These are phyloP conservation scores for Mamestra brassicae DNA, from an alignment of 2,888 invertebrate species.

Conservation along the genomic window DNA sequence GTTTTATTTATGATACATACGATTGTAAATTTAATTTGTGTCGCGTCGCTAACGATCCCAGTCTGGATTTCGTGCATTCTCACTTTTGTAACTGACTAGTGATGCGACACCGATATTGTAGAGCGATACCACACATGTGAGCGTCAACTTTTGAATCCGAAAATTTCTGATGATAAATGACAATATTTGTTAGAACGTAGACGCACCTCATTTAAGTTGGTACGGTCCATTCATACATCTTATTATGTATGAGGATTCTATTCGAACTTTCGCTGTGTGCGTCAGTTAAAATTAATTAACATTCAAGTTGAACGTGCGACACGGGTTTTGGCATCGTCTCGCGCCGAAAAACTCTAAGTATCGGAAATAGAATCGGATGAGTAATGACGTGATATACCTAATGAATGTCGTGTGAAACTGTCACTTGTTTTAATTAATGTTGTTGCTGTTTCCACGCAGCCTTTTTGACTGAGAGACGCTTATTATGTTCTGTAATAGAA, in stretches of 20 bases:
- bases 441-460: constrained; percentile 72
- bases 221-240: constrained; percentile 74
- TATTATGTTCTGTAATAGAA: constrained; percentile 76
- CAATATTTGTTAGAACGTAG: constrained; percentile 66
- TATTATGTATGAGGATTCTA: constrained; percentile 72
- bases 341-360: constrained; percentile 84
- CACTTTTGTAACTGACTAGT: constrained; percentile 62
- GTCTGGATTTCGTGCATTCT: constrained; percentile 66
- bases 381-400: constrained; percentile 83
- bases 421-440: constrained; percentile 86
- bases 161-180: constrained; percentile 70
- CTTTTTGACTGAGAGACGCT: constrained; percentile 65
- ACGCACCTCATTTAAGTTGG: constrained; percentile 77
- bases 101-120: constrained; percentile 54
- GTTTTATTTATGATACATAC: constrained; percentile 85
- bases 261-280: constrained; percentile 77
- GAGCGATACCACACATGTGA: constrained; percentile 25
- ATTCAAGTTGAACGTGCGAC: constrained; percentile 76
- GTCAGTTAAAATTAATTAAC: constrained; percentile 87
- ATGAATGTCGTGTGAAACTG: constrained; percentile 87
- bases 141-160: constrained; percentile 31
- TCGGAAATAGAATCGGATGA: constrained; percentile 87
- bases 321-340: constrained; percentile 82
- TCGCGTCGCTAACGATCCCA: constrained; percentile 67
- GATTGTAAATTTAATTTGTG: constrained; percentile 82